These are phyloP conservation scores for Pycnomerus fuliginosus DNA, from an alignment of 2,888 invertebrate genomes.

Conservation along the genomic window DNA sequence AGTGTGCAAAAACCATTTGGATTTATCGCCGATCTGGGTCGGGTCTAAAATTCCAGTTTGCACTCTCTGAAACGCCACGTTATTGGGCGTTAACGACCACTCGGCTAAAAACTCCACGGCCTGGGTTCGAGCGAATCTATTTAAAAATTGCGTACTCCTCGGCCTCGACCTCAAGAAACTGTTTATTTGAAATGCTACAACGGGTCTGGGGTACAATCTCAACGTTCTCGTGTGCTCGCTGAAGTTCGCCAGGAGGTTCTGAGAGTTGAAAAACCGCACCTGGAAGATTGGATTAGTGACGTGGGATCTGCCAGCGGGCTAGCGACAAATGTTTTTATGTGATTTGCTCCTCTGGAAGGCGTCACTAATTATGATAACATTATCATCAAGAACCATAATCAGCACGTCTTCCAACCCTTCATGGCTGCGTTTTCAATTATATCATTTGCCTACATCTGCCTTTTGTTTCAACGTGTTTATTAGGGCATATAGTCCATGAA, in stretches of 20 bases:
- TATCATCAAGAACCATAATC: too few relatives aligned
- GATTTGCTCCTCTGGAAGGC: too few relatives aligned
- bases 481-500: too few relatives aligned
- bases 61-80: constrained; percentile 95
- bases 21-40: constrained; percentile 93
- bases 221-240: constrained; percentile 97
- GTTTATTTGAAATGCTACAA: constrained; percentile 98
- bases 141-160: constrained; percentile 82
- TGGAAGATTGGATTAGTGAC: too few relatives aligned
- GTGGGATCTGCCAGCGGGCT: too few relatives aligned
- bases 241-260: constrained; percentile 95
- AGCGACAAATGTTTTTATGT: too few relatives aligned
- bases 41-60: constrained; percentile 97
- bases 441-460: too few relatives aligned
- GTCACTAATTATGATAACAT: too few relatives aligned
- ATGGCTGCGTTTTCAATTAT: too few relatives aligned
- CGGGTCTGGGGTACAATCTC: constrained; percentile 94
- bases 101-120: constrained; percentile 99
- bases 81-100: constrained; percentile 96
- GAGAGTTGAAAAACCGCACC: constrained; percentile 97
- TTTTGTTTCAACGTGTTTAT: too few relatives aligned
- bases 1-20: constrained; percentile 92
- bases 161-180: constrained; percentile 94
- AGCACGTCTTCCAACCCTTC: too few relatives aligned
- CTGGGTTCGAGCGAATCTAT: constrained; percentile 91